Base-by-base conservation (phyloP, 2,888 invertebrate species). In the Nebria brevicollis region DNA sequence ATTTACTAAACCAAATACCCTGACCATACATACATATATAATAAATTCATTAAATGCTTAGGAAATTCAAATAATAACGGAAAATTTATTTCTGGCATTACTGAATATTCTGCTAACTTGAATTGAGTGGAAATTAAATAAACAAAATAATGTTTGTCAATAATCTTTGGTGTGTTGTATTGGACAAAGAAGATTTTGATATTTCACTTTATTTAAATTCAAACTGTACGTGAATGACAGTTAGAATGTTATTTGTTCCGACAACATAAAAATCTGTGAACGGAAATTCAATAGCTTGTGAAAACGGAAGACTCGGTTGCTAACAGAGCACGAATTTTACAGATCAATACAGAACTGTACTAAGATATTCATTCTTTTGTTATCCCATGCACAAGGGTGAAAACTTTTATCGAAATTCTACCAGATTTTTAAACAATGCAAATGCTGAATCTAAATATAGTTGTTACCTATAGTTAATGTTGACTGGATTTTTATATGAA, bases 201-300 rank as follows among this genome's bases (percentile, higher is more conserved):
- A 34, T 15, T 70, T 70, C 10, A 25, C 26, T 34, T 70, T 26
- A 70, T 70, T 25, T 26, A 26, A 70, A 26, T 25, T 70, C 70
- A 70, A 11, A 26, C 15, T 20, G 70, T 15, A 70, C 13, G 13
- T 25, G 26, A 13, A 70, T 34, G 25, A 25, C 70, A 70, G 7
- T 25, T 66, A 25, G 15, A 70, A 70, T 70, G 70, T 70, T 25
- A 70, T 70, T 25, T 15, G 70, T 26, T n/a, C 70, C 26, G 20
- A 34, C 25, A 20, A 25, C 25, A 26, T 34, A 26, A 11, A 70
- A 70, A 70, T 70, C 70, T 70, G 70, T 70, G 26, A 70, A 25
- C 20, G 70, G 70, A 70, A 70, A 70, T 70, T 70, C 20, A 70
- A 70, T 70, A 70, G 70, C 70, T 11, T 25, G 15, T 5, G 25